Percentiles rank a stretch among this genome's conserved stretches.
phyloP scores from a whole-genome alignment of 2,113 vertebrate species.

The Ameiurus melas region DNA sequence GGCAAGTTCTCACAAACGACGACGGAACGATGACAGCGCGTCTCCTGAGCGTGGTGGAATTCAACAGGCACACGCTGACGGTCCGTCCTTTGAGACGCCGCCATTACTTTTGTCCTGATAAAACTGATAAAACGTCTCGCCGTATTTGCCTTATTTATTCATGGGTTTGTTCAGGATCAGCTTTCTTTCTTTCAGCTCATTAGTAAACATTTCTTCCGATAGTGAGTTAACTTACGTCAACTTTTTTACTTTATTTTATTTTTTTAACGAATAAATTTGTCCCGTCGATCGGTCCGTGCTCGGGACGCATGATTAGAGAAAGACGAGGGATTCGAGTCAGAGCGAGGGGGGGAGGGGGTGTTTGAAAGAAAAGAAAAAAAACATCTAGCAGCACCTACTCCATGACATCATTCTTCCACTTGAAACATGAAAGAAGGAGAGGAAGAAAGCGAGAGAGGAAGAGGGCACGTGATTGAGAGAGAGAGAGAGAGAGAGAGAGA shows the following conservation, averaged over 20 bases:
- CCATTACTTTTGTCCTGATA: background rate
- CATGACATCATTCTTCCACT: conserved; percentile 74
- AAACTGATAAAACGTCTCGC: background rate
- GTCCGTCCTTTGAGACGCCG: background rate
- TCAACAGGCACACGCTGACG: background rate
- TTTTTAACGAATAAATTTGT: background rate
- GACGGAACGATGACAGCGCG: background rate
- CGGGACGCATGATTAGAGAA: background rate
- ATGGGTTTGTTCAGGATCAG: background rate
- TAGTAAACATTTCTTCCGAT: background rate
- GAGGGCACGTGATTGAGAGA: background rate
- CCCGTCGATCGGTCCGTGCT: background rate
- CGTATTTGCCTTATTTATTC: background rate
- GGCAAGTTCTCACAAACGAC: background rate
- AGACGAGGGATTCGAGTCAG: background rate
- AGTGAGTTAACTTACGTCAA: too few species aligned
- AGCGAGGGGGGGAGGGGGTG: too few species aligned
- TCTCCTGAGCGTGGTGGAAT: background rate
- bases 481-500: conserved; percentile 53
- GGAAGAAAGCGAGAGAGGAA: conserved; percentile 14
- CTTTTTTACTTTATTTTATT: background rate
- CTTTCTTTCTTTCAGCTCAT: background rate
- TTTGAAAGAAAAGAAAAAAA: background rate
- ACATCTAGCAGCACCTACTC: conserved; percentile 75
- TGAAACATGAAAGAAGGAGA: conserved; percentile 57